Evolutionary conservation across 2,113 vertebrate species (phyloP), one percentile per base, ranked within the genome.

Genomic region (Neofelis nebulosa): DNA sequence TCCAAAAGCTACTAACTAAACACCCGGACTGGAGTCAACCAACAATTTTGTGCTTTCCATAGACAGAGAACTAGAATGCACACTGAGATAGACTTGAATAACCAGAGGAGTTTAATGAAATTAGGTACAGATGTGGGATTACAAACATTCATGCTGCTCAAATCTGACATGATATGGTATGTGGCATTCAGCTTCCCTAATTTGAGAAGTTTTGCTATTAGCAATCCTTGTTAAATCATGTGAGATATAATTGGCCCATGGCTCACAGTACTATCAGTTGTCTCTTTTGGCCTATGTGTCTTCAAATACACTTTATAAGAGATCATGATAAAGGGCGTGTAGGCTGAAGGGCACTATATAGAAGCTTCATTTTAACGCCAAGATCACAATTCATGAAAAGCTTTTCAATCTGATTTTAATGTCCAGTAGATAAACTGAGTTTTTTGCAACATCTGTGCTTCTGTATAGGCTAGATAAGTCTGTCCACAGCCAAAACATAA

Each of bases 1-100:
- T 91, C 92, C 94, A 96, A 97, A 96, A 92, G 29, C 50, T 97
- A 96, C 82, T 97, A 97, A 96, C 78, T 33, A 73, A 94, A 76
- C 50, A 98, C 66, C 48, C 95, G 89, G 48, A 38, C 33, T 90
- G 65, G 12, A 95, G 21, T 85, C 92, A 94, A 89, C 52, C 45
- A 93, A 57, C 66, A 96, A 52, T 71, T 84, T n/a, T 74, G 25
- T 61, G 31, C 61, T 97, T 93, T 85, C 10, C 71, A 82, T 89
- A 66, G 84, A 96, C 55, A 55, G 68, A 74, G 50, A 94, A 55
- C 68, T 45, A 95, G 38, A 92, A 61, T 48, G 19, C 38, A 81
- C 31, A 52, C 4, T n/a, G 80, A 82, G 52, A 92, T 48, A 91
- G 38, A 83, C 50, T 86, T 82, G 61, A 82, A 78, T 96, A 94